Evolutionary conservation across 2,113 vertebrate species (phyloP), one percentile per base, ranked within the genome.

Genomic region (Monarcha castaneiventris): DNA sequence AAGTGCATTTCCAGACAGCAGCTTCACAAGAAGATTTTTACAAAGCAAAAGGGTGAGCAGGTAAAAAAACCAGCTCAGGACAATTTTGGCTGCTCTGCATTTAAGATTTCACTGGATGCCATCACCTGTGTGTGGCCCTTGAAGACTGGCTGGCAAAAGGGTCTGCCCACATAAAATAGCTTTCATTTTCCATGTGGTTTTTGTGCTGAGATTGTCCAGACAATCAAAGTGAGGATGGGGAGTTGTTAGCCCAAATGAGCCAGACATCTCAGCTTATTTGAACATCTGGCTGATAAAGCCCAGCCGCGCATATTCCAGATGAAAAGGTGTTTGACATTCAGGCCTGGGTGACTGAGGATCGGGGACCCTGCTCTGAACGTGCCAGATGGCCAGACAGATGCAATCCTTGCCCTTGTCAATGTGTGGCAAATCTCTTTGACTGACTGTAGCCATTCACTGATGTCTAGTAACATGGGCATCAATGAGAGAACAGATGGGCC

Each of bases 261-360:
- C 79, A 93, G 87, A 71, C 72, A 83, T 91, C 84, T 94, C 91
- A 74, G 90, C 85, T 94, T 90, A 96, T 94, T 83, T 77, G 89
- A 97, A 97, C 96, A 97, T 97, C 95, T 97, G 96, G 93, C 91
- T 94, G 87, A 93, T 96, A 73, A 91, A 97, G 93, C 81, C 87
- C 89, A 83, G 44, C 75, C 56, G 66, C 1, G 11, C 0, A 0
- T 83, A 92, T 52, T 94, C 59, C 7, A 22, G 79, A 85, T 88
- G 94, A 95, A 89, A 95, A 96, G 94, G 94, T 96, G 95, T 96
- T 96, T 96, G 93, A 96, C 95, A 96, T 97, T 97, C 96, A 95
- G 94, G 96, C 94, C 94, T 97, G 91, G 94, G 94, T 95, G 94
- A 93, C 93, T 41, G 92, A 94, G 95, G 90, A 83, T 84, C 93